A percentile compares a stretch with the other conserved stretches of the same genome.
Conservation (phyloP, 2,888 invertebrate species). For the Drosophila kanekoi region DNA sequence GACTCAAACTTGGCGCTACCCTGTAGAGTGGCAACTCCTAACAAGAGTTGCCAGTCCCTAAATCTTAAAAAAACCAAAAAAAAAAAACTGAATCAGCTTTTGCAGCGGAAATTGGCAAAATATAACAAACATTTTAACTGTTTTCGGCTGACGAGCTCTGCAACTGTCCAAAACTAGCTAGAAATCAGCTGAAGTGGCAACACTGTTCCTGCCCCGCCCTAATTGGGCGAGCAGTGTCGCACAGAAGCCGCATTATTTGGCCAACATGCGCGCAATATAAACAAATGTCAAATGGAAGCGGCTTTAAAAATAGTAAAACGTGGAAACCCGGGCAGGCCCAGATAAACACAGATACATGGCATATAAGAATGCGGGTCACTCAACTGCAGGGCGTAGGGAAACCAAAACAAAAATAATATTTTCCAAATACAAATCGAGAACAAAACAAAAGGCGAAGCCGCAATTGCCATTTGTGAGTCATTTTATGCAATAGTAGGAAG, state of each 20-base stretch:
- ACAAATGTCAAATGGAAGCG: slow-evolving; percentile 52
- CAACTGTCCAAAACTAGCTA: too few relatives aligned
- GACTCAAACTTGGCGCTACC: slow-evolving; percentile 52
- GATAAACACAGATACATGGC: slow-evolving; percentile 42
- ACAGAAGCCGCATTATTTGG: slow-evolving; percentile 55
- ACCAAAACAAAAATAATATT: slow-evolving; percentile 22
- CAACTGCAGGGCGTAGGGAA: slow-evolving; percentile 31
- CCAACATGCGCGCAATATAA: slow-evolving; percentile 26
- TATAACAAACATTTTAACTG: too few relatives aligned
- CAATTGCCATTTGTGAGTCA: slow-evolving; percentile 64
- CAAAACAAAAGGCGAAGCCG: slow-evolving; percentile 61
- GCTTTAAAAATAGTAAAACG: slow-evolving; percentile 64
- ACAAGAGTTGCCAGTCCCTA: too few relatives aligned
- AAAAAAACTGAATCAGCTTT: too few relatives aligned
- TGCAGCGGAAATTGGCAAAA: too few relatives aligned
- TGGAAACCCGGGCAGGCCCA: slow-evolving; percentile 63
- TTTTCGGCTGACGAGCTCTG: too few relatives aligned
- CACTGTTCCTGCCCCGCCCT: background rate
- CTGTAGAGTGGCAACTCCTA: background rate
- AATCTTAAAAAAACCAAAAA: too few relatives aligned
- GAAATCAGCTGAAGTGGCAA: too few relatives aligned
- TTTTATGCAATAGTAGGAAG: slow-evolving; percentile 69
- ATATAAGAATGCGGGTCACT: slow-evolving; percentile 55
- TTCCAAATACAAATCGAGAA: slow-evolving; percentile 35
- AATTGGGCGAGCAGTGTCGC: slow-evolving; percentile 54